These are phyloP conservation scores for Cryptoleucopteryx plumbea DNA, from an alignment of 2,113 vertebrate genomes.

Conservation along the genomic window DNA sequence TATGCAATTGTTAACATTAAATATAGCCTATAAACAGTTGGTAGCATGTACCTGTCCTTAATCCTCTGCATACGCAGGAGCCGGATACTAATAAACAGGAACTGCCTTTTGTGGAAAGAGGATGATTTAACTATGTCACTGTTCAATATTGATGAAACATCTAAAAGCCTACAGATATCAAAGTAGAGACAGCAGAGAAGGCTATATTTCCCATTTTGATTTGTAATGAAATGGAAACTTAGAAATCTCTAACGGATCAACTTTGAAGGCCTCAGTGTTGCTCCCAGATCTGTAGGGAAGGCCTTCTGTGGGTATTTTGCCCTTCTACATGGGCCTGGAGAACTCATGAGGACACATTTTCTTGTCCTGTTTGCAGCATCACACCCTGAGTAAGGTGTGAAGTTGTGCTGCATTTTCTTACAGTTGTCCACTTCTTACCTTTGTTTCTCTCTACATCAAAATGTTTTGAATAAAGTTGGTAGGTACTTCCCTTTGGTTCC, in stretches of 20 bases:
- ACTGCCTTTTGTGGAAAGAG: background rate
- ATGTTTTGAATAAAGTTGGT: background rate
- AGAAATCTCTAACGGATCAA: background rate
- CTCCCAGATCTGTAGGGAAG: background rate
- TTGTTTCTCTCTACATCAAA: background rate
- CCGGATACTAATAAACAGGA: background rate
- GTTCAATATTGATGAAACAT: background rate
- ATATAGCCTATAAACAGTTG: background rate
- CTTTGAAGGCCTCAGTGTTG: background rate
- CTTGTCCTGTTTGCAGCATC: background rate
- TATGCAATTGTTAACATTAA: too few relatives aligned
- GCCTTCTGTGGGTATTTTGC: background rate
- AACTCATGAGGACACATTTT: rapidly evolving
- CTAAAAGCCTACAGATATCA: background rate
- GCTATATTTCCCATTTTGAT: background rate
- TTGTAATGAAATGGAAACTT: background rate
- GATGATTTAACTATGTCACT: background rate
- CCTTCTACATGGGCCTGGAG: background rate
- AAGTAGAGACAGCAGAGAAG: background rate
- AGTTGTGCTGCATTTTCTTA: background rate
- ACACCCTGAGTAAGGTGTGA: rapidly evolving
- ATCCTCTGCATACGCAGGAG: background rate
- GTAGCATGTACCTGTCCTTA: background rate
- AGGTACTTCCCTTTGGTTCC: background rate
- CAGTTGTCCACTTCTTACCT: background rate